Conservation (phyloP, 2,113 vertebrate species). For the Rissa tridactyla region DNA sequence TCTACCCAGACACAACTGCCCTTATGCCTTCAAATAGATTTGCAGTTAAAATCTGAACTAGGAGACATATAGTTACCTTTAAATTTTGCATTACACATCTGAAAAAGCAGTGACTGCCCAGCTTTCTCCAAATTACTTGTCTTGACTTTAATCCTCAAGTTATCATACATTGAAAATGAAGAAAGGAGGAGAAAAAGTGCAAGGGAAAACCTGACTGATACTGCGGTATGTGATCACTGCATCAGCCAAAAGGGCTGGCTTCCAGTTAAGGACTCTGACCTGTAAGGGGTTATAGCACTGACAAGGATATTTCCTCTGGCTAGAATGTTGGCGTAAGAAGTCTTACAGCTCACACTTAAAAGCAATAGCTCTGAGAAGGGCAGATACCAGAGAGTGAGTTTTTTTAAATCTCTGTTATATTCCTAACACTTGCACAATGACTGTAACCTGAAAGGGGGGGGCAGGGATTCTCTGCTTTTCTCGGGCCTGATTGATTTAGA, state of each 20-base stretch:
- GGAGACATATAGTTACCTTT: not conserved
- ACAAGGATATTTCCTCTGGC: not conserved
- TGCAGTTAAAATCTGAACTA: not conserved
- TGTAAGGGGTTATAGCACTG: not conserved
- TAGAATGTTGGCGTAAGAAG: not conserved
- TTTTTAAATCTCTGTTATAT: not conserved
- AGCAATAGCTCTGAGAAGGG: not conserved
- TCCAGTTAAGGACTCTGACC: not conserved
- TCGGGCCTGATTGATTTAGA: conserved; percentile 48
- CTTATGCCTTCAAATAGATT: not conserved
- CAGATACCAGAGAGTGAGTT: not conserved
- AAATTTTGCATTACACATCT: not conserved
- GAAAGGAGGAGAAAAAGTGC: not conserved
- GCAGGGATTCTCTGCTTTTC: conserved; percentile 16
- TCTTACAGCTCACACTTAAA: not conserved
- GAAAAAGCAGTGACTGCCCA: not conserved
- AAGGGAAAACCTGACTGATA: not conserved
- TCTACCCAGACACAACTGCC: not conserved
- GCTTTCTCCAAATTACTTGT: not conserved
- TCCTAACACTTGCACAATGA: not conserved
- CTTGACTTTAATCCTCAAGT: not conserved
- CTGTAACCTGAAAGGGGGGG: not conserved
- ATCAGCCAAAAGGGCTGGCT: not conserved
- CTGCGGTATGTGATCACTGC: not conserved
- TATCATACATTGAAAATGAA: not conserved